Percentiles rank a stretch among this genome's conserved stretches.
phyloP scores from a whole-genome alignment of 1,140 invertebrate genomes.

The Augochlora pura region DNA sequence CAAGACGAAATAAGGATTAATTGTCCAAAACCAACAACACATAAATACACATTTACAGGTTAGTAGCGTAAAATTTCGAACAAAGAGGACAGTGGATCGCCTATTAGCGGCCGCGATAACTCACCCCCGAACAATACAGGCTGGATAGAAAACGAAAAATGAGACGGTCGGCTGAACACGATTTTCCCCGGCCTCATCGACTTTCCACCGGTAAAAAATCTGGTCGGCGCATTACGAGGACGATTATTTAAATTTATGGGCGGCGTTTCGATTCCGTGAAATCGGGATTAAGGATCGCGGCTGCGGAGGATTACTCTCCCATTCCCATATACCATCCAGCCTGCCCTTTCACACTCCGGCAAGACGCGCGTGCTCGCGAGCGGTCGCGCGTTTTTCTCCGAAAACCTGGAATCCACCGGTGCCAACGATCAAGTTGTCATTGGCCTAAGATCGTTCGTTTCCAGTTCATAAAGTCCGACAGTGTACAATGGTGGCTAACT shows the following conservation, averaged over 20 bases:
- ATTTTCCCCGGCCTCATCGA: not conserved
- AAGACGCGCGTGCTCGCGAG: constrained; percentile 16
- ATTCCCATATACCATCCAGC: constrained; percentile 1
- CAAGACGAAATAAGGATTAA: too few species aligned
- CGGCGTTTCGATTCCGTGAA: constrained; percentile 24
- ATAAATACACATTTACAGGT: too few species aligned
- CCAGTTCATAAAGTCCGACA: constrained; percentile 66
- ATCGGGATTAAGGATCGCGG: constrained; percentile 36
- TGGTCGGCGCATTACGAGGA: not conserved
- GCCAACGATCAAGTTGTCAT: constrained; percentile 69
- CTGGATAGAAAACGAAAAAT: not conserved
- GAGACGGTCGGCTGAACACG: not conserved
- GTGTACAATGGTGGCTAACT: constrained; percentile 69
- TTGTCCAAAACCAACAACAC: too few species aligned
- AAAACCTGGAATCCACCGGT: constrained; percentile 42
- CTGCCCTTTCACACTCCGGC: constrained; percentile 3
- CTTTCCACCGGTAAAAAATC: not conserved
- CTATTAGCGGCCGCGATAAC: too few species aligned
- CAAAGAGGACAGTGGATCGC: too few species aligned
- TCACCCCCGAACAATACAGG: not conserved
- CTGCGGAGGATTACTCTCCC: constrained; percentile 19
- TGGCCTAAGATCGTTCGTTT: constrained; percentile 60
- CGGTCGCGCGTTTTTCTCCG: constrained; percentile 31
- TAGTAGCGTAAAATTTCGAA: too few species aligned
- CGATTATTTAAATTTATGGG: constrained; percentile 27